Evolutionary conservation across 2,113 vertebrate genomes (phyloP), one percentile per base, ranked within the genome.

Genomic region (Chunga burmeisteri): DNA sequence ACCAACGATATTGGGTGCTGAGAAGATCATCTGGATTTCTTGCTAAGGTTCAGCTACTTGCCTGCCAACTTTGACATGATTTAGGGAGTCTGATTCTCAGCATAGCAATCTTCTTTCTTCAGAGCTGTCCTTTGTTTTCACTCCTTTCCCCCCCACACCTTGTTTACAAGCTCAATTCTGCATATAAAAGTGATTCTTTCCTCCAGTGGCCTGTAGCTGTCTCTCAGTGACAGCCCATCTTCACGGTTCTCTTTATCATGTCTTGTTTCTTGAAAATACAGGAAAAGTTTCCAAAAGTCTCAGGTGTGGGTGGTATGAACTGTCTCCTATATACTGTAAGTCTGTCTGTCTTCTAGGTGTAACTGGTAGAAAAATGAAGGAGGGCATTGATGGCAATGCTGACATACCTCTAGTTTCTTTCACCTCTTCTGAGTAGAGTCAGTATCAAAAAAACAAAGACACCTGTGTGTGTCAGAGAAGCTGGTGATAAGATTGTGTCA

Each of bases 141-240:
- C 14, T 56, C 5, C 4, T 34, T 65, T 59, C 27, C 13, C 10
- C 4, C 26, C 1, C 10, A 0, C 3, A 11, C 11, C 46, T 77
- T 97, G 77, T 89, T 94, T 87, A 86, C 80, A 93, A 87, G 70
- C 65, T 81, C 52, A 86, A 68, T 91, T 95, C 68, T 89, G 49
- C 29, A 81, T 9, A 2, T 86, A 71, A 65, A 91, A 81, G 29
- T 71, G 30, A 71, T 86, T 67, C n/a, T 91, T 86, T 62, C 47
- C 53, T 88, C 36, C 65, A 86, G 52, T 56, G 55, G 29, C 71
- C 50, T 95, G 38, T 81, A 77, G 20, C 86, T 81, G 59, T 88
- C 75, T 94, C 32, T 38, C 47, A 81, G 81, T 94, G 91, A 80
- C 86, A 93, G 65, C 83, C 61, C 18, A 21, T 79, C 77, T 95